Evolutionary conservation across 2,113 vertebrate species (phyloP).

Genomic region (Craseonycteris thonglongyai): DNA sequence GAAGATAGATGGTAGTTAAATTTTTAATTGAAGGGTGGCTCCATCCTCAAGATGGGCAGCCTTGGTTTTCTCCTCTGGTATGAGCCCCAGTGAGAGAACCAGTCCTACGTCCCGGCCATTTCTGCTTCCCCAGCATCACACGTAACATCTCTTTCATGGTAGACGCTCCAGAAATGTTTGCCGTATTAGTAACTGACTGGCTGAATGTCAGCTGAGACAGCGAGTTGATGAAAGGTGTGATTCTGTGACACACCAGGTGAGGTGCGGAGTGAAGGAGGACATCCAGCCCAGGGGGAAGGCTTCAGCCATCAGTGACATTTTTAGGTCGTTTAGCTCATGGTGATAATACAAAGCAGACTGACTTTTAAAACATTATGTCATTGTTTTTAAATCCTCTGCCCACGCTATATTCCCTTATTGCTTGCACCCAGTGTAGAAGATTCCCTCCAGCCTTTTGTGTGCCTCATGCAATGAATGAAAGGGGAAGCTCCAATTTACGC

Average conservation of each 20-base stretch:
- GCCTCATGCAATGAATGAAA: background rate
- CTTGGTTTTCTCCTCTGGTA: background rate
- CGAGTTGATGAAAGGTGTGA: background rate
- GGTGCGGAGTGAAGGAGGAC: background rate
- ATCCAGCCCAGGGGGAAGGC: background rate
- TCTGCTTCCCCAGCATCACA: background rate
- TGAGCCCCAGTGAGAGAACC: background rate
- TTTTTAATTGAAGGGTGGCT: background rate
- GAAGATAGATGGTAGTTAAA: background rate
- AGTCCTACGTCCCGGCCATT: background rate
- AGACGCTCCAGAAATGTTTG: background rate
- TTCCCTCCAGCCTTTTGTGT: background rate
- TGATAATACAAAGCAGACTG: background rate
- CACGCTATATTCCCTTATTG: rapidly evolving
- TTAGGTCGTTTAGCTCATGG: background rate
- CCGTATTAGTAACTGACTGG: background rate
- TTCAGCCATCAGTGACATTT: background rate
- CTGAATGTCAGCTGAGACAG: background rate
- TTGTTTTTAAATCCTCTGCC: background rate
- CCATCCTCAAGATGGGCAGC: background rate
- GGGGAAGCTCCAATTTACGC: background rate
- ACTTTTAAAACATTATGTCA: background rate
- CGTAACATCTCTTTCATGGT: background rate
- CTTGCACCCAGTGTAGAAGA: background rate
- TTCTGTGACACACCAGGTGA: background rate